These are phyloP conservation scores for Turnix velox DNA, from an alignment of 2,113 vertebrate species.

Conservation along the genomic window DNA sequence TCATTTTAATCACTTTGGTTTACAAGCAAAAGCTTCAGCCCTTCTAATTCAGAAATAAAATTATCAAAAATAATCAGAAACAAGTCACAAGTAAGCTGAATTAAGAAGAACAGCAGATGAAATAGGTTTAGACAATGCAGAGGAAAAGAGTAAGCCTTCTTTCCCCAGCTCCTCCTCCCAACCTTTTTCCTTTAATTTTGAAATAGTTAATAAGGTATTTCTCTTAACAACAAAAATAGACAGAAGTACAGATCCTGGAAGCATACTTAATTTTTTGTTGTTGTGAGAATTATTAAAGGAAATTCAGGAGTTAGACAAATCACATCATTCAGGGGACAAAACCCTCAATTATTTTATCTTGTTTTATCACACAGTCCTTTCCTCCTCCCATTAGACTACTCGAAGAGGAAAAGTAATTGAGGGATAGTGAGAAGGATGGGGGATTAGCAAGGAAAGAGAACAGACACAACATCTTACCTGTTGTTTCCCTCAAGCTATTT, in stretches of 20 bases:
- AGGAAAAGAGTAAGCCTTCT: fast-evolving
- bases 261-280: not conserved
- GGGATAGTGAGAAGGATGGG: no score
- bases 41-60: not conserved
- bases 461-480: not conserved
- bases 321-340: not conserved
- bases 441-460: no score
- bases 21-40: not conserved
- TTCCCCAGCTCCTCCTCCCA: fast-evolving
- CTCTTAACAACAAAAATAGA: not conserved
- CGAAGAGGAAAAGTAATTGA: fast-evolving
- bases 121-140: not conserved
- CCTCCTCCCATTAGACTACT: fast-evolving
- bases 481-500: fast-evolving
- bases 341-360: not conserved
- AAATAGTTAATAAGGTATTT: fast-evolving
- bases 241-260: not conserved
- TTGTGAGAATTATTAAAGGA: not conserved
- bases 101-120: not conserved
- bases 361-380: not conserved
- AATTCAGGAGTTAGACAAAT: not conserved
- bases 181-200: not conserved
- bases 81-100: not conserved
- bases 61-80: not conserved
- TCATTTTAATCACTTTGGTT: not conserved